Conservation (phyloP, 2,113 vertebrate genomes). For the Ptilorrhoa leucosticta region DNA sequence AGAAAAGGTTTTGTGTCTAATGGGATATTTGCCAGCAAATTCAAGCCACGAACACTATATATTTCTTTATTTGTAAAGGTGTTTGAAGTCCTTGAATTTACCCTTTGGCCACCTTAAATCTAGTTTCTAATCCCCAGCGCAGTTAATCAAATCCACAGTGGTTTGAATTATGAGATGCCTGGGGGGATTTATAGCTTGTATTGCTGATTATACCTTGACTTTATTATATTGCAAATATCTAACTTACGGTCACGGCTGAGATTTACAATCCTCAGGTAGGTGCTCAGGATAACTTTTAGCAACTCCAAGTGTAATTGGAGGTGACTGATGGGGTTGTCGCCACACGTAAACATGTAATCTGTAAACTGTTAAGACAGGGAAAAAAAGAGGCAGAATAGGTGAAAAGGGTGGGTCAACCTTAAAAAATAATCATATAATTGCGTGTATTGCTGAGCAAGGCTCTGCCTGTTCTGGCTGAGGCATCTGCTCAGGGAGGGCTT, state of each 20-base stretch:
- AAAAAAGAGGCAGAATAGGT: not conserved
- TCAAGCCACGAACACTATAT: not conserved
- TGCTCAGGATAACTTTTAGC: conserved; percentile 17
- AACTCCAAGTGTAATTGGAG: not conserved
- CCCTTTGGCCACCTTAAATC: conserved; percentile 41
- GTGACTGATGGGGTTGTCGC: not conserved
- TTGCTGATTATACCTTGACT: conserved; percentile 46
- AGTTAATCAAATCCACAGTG: conserved; percentile 21
- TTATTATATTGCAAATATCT: conserved; percentile 31
- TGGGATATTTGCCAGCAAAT: not conserved
- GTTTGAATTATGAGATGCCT: conserved; percentile 40
- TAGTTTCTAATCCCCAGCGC: not conserved
- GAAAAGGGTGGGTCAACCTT: not conserved
- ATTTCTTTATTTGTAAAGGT: conserved; percentile 12
- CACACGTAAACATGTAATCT: not conserved
- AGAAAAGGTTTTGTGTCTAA: conserved; percentile 29
- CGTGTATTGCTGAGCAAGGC: not conserved
- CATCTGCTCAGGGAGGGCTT: not conserved
- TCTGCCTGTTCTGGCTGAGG: not conserved
- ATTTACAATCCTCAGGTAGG: conserved; percentile 34
- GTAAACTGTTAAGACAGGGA: not conserved
- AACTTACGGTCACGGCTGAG: not conserved
- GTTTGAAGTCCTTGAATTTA: conserved; percentile 40
- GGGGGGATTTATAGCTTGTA: conserved; percentile 15
- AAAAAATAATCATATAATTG: not conserved